Evolutionary conservation across 2,797 vertebrate species (phyloP), one percentile per base, ranked within the genome.

Genomic region (Sus cebifrons): DNA sequence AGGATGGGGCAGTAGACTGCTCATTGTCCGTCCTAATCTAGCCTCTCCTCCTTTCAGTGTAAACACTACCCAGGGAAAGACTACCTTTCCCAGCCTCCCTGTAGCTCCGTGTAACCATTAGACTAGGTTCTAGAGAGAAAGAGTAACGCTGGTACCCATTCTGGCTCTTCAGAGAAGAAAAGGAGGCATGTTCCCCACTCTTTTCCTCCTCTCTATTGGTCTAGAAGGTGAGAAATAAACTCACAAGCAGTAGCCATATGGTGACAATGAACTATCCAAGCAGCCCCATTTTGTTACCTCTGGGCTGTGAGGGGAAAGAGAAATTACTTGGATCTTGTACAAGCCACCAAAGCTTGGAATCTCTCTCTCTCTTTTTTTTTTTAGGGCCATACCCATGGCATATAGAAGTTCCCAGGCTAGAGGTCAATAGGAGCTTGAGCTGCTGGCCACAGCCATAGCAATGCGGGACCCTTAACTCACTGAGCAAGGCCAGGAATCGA

Each of bases 61-160:
- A 75, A 62, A 81, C 52, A 56, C 52, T 23, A 29, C 6, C 62
- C n/a, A 49, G 23, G 29, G 56, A 23, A 67, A 83, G 52, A 73
- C 16, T 23, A 11, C 68, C 40, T 49, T 71, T 77, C 68, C 85
- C 56, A 27, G 36, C 25, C 58, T 70, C 27, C 54, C 44, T 70
- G 32, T 16, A 60, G 49, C 18, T 62, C 21, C 3, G 8, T 25
- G 4, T 52, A 54, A 54, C 68, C 11, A 6, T 73, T 49, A 44
- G n/a, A 74, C 49, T 52, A 78, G 54, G 75, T 67, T 81, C 65
- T 21, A 88, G 87, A 52, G 64, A 60, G 40, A 56, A 81, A 94
- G 36, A 32, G 12, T 25, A 40, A 58, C 1, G 32, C 60, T 58
- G n/a, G n/a, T n/a, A 25, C 14, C 32, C 67, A 58, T 70, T 70